Evolutionary conservation across 2,113 vertebrate genomes (phyloP).

Genomic region (Oxygymnocypris stewartii): DNA sequence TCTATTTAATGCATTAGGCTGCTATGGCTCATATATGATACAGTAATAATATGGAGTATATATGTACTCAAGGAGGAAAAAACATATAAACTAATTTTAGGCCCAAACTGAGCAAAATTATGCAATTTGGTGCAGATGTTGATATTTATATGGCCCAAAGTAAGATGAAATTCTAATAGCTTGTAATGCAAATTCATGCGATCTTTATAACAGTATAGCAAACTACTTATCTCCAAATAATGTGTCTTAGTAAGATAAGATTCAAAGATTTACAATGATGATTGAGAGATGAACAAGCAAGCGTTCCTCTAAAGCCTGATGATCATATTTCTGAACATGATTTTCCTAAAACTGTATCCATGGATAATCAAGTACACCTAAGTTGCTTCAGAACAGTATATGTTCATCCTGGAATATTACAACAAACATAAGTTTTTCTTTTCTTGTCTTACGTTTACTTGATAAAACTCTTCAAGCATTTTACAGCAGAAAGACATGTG

Average conservation of each 20-base stretch:
- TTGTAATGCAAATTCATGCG: neutral
- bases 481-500: too few relatives aligned
- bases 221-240: neutral
- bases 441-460: neutral
- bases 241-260: neutral
- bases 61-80: neutral
- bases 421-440: neutral
- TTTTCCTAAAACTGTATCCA: neutral
- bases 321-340: neutral
- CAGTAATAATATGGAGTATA: neutral
- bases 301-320: neutral
- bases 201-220: neutral
- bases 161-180: too few relatives aligned
- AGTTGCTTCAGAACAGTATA: neutral
- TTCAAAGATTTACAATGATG: neutral
- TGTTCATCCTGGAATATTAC: neutral
- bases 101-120: neutral
- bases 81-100: neutral
- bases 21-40: neutral
- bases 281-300: neutral
- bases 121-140: neutral
- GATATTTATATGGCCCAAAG: neutral
- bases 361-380: neutral
- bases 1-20: neutral
- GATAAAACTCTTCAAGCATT: neutral